A percentile compares a stretch with the other conserved stretches of the same genome.
phyloP scores from a whole-genome alignment of 2,797 vertebrate species.

The Coendou prehensilis region DNA sequence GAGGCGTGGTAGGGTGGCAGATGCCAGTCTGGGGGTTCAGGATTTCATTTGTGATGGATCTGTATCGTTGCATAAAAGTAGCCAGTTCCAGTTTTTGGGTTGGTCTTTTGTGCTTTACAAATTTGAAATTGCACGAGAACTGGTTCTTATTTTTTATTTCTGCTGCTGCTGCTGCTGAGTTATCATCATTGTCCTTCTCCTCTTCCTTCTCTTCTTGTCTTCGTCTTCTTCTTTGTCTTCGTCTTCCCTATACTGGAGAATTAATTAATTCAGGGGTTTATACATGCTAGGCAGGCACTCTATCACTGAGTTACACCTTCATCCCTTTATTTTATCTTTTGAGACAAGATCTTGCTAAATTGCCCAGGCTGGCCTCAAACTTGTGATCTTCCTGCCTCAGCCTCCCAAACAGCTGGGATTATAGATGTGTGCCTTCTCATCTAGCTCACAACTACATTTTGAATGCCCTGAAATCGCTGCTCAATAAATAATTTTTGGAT shows the following conservation, averaged over 20 bases:
- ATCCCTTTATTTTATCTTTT: background rate
- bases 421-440: background rate
- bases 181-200: no score
- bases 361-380: background rate
- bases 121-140: background rate
- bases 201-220: background rate
- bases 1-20: background rate
- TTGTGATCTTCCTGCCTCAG: background rate
- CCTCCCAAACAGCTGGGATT: background rate
- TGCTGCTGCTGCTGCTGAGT: no score
- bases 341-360: background rate
- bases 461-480: conserved; percentile 27
- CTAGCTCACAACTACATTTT: background rate
- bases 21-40: background rate
- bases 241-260: background rate
- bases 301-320: background rate
- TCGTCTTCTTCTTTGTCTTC: no score
- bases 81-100: background rate
- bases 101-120: conserved; percentile 47
- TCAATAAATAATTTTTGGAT: conserved; percentile 57
- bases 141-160: background rate
- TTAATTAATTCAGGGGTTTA: background rate
- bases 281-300: background rate
- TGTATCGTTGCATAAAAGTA: background rate
- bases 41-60: background rate